Evolutionary conservation across 2,888 invertebrate genomes (phyloP), one percentile per base, ranked within the genome.

Genomic region (Oasisia sp.): DNA sequence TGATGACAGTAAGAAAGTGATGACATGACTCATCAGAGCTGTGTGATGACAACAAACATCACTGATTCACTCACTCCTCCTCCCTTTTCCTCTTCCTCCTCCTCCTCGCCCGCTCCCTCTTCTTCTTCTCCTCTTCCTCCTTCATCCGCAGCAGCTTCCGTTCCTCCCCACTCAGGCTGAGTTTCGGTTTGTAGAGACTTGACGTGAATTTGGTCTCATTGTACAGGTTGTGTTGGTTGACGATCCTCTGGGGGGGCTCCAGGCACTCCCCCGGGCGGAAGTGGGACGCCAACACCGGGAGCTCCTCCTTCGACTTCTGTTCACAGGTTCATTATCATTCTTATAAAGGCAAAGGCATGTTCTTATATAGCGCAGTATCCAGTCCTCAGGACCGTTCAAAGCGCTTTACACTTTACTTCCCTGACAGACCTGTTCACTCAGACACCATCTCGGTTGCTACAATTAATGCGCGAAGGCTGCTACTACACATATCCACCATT

Each of bases 171-270:
- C 45, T 91, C 45, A 44, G 44, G 38, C 91, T n/a, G 12, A 27
- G 74, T 74, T 74, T 74, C 27, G 74, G 74, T 74, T 74, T 74
- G 93, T 95, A 96, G 90, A 96, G 93, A 74, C 95, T 94, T 0
- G 93, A 93, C 19, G 94, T 93, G 89, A 96, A 94, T 93, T 95
- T 95, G 45, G 95, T 96, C 92, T 96, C 96, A 45, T 95, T 94
- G 89, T 94, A 93, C 32, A 96, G 94, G 92, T 95, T 95, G 27
- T 95, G 93, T 94, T 96, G 96, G 93, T 96, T 95, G 1, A 95
- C 95, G n/a, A 96, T 94, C 56, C 96, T 93, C 45, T 95, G 93
- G 2, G 96, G 95, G 8, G 94, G 91, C n/a, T 38, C 89, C 1
- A 89, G 19, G 32, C 92, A 32, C 89, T 74, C 74, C 0, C 74